Base-by-base conservation (phyloP, 2,888 invertebrate genomes). In the Habrosyne pyritoides region DNA sequence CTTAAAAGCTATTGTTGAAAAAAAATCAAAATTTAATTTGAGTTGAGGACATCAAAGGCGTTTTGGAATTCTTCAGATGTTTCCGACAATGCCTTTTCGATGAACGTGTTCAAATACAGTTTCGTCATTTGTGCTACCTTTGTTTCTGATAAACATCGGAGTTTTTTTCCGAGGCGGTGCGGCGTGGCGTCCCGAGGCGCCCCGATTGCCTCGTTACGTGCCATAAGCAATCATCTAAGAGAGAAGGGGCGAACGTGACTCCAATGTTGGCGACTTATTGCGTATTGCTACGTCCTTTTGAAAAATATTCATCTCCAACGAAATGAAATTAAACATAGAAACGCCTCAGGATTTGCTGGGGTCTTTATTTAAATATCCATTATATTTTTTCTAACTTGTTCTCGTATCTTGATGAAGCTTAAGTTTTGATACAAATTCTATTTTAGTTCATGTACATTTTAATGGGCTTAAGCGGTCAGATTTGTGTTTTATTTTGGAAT, bases 171-270 rank as follows among this genome's bases (percentile, higher is more conserved):
- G n/a, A n/a, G n/a, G n/a, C n/a, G n/a, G n/a, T n/a, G n/a, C 14
- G 42, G 21, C 36, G 57, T 56, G 60, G 58, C 58, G 60, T 54
- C 65, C 60, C 36, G 57, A 60, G 69, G 57, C 60, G 58, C 30
- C 57, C 55, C 52, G 60, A 67, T 67, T 63, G 67, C 56, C 69
- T 67, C 71, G 57, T 69, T 68, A 65, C 64, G 64, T 61, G 71
- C 67, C 63, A 71, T 75, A 75, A 69, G 71, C 73, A 78, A 81
- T 78, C 71, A 75, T 73, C 60, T 66, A 53, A 59, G 57, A 60
- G 66, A 64, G 63, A 66, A 65, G 64, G 58, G 55, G 55, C 53
- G 53, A 60, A 71, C 66, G 67, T 69, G 65, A 59, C 59, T 53
- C 53, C 49, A 57, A 54, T 61, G 60, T 57, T 10, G 48, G 51